phyloP scores from a whole-genome alignment of 2,113 vertebrate genomes.

The Bufo gargarizans region DNA sequence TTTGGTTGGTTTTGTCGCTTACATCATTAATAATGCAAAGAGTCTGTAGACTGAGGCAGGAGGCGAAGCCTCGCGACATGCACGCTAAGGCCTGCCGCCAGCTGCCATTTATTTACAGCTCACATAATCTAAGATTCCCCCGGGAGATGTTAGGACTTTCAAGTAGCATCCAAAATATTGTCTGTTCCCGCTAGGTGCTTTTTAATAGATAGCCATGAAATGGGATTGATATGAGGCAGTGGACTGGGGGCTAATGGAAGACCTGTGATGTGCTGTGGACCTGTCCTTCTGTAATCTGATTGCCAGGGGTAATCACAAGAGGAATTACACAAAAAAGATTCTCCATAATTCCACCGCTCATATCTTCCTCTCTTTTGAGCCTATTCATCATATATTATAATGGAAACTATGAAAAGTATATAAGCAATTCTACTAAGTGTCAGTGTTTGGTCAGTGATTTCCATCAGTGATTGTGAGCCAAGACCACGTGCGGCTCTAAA shows the following conservation, averaged over 20 bases:
- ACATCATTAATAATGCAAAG: constrained; percentile 28
- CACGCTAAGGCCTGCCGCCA: background rate
- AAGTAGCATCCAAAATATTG: constrained; percentile 29
- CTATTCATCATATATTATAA: too few relatives aligned
- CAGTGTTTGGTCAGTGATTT: too few relatives aligned
- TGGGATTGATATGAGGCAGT: constrained; percentile 26
- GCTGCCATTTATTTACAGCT: constrained; percentile 11
- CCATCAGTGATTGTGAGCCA: too few relatives aligned
- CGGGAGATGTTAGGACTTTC: constrained; percentile 29
- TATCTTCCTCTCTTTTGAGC: too few relatives aligned
- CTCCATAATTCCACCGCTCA: too few relatives aligned
- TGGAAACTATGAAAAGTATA: too few relatives aligned
- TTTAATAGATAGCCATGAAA: constrained; percentile 25
- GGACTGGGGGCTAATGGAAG: constrained; percentile 15
- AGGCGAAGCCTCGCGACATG: background rate
- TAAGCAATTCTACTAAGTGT: too few relatives aligned
- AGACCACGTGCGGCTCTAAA: too few relatives aligned
- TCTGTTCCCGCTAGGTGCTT: constrained; percentile 4
- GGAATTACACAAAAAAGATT: too few relatives aligned
- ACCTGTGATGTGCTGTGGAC: background rate
- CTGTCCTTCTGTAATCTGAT: background rate
- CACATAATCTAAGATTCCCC: constrained; percentile 1
- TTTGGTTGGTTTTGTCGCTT: background rate
- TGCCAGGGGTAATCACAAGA: too few relatives aligned
- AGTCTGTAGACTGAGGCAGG: background rate